These are phyloP conservation scores for Mellivora capensis DNA, from an alignment of 2,113 vertebrate species.

Conservation along the genomic window DNA sequence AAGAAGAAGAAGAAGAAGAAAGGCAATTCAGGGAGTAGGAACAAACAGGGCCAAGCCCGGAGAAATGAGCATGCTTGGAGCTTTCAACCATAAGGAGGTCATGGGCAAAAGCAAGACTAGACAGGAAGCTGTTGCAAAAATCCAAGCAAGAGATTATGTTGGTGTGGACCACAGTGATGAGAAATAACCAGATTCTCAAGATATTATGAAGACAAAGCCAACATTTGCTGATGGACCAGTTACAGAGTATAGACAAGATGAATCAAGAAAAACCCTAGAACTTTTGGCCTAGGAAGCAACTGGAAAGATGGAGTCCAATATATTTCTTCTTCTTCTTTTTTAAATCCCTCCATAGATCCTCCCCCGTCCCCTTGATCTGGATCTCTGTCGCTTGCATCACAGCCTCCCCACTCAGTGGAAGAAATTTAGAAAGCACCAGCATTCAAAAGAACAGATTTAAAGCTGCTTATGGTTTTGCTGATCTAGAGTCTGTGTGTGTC, in stretches of 20 bases:
- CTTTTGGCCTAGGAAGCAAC: neutral
- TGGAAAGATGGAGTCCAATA: neutral
- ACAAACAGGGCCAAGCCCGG: neutral
- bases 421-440: neutral
- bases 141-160: neutral
- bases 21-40: neutral
- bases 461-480: neutral
- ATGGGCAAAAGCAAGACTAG: neutral
- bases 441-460: neutral
- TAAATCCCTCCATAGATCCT: neutral
- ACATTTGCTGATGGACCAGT: neutral
- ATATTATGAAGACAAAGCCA: neutral
- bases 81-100: neutral
- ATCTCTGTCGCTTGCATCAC: neutral
- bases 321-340: neutral
- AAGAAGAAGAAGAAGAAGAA: too few species aligned
- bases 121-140: neutral
- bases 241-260: neutral
- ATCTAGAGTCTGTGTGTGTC: neutral
- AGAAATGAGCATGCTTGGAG: neutral
- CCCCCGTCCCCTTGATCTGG: neutral
- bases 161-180: neutral
- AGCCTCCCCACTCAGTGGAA: neutral
- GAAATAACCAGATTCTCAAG: neutral
- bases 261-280: neutral